phyloP scores from a whole-genome alignment of 2,888 invertebrate genomes.

The Noctuana brunneofusca region DNA sequence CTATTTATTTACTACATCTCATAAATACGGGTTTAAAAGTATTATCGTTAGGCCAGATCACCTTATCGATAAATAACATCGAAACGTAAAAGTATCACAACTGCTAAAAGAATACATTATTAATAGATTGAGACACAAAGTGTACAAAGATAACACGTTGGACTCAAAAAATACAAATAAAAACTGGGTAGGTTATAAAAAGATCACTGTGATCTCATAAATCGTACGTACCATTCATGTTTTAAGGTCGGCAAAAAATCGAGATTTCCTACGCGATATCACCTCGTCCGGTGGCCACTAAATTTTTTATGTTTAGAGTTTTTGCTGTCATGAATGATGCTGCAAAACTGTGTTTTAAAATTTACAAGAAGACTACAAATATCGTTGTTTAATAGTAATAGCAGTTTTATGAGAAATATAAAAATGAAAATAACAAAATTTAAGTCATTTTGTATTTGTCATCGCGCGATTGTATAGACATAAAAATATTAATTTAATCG shows the following conservation, averaged over 20 bases:
- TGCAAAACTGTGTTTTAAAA: slow-evolving; percentile 40
- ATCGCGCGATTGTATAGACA: slow-evolving; percentile 39
- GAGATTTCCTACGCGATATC: slow-evolving; percentile 77
- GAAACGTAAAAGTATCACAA: slow-evolving; percentile 57
- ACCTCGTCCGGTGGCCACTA: slow-evolving; percentile 72
- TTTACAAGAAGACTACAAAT: slow-evolving; percentile 3
- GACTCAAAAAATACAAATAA: slow-evolving; percentile 53
- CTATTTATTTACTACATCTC: not conserved
- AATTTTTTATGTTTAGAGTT: slow-evolving; percentile 48
- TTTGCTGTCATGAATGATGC: slow-evolving; percentile 42
- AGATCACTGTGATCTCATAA: slow-evolving; percentile 79
- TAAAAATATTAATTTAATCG: slow-evolving; percentile 59
- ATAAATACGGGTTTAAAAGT: not conserved
- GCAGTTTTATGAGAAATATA: not conserved
- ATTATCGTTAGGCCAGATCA: slow-evolving; percentile 23
- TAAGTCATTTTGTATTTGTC: slow-evolving; percentile 4
- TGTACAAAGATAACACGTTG: slow-evolving; percentile 67
- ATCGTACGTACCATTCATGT: slow-evolving; percentile 80
- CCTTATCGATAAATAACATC: slow-evolving; percentile 65
- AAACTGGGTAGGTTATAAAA: slow-evolving; percentile 69
- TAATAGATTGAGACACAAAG: slow-evolving; percentile 81
- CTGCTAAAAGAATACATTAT: slow-evolving; percentile 76
- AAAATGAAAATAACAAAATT: not conserved
- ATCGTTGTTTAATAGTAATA: too few species aligned
- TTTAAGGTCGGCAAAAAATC: slow-evolving; percentile 66